Conservation (phyloP, 2,797 vertebrate genomes). For the Thripadectes ignobilis region DNA sequence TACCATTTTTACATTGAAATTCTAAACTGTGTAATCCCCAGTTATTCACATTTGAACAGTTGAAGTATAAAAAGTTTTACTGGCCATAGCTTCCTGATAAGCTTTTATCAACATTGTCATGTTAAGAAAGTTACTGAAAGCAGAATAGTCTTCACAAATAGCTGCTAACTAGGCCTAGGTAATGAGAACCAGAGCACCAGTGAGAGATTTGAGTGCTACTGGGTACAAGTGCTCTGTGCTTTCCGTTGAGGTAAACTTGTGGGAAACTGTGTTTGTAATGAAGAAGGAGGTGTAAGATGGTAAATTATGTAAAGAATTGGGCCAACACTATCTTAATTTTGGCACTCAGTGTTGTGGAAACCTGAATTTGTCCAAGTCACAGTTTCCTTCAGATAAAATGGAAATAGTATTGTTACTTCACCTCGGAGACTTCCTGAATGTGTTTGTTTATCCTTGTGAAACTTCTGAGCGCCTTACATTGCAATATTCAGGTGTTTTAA, state of each 20-base stretch:
- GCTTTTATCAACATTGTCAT: background rate
- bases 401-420: background rate
- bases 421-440: background rate
- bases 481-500: background rate
- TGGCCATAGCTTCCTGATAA: background rate
- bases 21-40: background rate
- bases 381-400: background rate
- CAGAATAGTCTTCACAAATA: background rate
- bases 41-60: background rate
- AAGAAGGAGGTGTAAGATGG: background rate
- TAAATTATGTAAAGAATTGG: background rate
- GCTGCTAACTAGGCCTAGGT: background rate
- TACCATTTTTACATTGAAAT: background rate
- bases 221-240: background rate
- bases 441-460: background rate
- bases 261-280: background rate
- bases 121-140: background rate
- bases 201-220: background rate
- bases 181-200: background rate
- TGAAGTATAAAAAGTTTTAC: background rate
- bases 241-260: background rate
- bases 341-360: background rate
- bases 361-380: background rate
- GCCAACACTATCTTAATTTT: background rate
- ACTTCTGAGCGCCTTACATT: background rate